Base-by-base conservation (phyloP, 2,113 vertebrate species). In the Dipodomys ordii region DNA sequence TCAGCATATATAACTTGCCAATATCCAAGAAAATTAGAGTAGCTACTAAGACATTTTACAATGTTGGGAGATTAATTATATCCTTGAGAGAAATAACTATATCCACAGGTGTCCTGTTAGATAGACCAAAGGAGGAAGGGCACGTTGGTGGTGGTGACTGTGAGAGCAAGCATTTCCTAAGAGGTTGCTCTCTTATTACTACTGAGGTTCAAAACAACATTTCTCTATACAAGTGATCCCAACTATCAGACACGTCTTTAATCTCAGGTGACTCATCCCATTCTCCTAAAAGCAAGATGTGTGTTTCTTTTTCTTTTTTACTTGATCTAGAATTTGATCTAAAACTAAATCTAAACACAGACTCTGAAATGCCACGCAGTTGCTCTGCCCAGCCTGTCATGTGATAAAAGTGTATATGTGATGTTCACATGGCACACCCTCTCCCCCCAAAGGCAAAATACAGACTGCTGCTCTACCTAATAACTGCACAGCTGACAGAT, bases 11-110 rank as follows among this genome's bases (percentile, higher is more conserved):
- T 92, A 72, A 85, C 30, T 68, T 46, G 65, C 46, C 25, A 69
- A 46, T 15, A 22, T 23, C 20, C 64, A 93, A 88, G 74, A 72
- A 88, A 86, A 86, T 62, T 64, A 72, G 95, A 86, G 23, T 27
- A 87, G 22, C 5, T 30, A 25, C 60, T 88, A 78, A 76, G 53
- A 25, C 20, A 49, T 49, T 49, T 49, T 62, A 27, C 64, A 91
- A 94, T 22, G 60, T 7, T 78, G 22, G n/a, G 79, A 18, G 82
- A 77, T 2, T 39, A 20, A 94, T 77, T 30, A 39, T 27, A 82
- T 65, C 60, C 39, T 28, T 22, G 7, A 78, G 1, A 83, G 67
- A 73, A 73, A 49, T 27, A 57, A 74, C 32, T 32, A 53, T 18
- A 80, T 0, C 28, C 60, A 53, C 13, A 87, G 30, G 25, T 39